phyloP scores from a whole-genome alignment of 23 tunicate species.

The Ascidia mentula region DNA sequence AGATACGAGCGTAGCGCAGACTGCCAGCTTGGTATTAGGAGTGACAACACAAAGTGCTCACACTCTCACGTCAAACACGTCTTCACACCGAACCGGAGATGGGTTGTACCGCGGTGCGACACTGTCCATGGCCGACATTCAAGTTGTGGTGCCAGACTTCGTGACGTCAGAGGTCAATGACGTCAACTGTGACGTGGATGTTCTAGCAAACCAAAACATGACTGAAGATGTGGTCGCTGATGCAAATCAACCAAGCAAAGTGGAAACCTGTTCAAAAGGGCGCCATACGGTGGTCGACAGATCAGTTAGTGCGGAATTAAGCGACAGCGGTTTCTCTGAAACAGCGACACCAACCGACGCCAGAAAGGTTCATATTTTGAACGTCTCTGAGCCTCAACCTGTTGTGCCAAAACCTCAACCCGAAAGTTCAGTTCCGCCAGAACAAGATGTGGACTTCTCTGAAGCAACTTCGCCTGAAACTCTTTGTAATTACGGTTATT shows the following conservation, averaged over 20 bases:
- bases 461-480: not conserved
- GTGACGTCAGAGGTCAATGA: not conserved
- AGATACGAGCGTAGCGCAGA: not conserved
- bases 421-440: not conserved
- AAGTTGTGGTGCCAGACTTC: conserved; percentile 30
- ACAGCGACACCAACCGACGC: not conserved
- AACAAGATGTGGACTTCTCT: not conserved
- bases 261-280: not conserved
- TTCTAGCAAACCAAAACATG: too few species aligned
- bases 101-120: conserved; percentile 3
- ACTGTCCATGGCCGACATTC: conserved; percentile 48
- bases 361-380: not conserved
- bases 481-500: not conserved
- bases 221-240: not conserved
- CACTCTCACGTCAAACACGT: not conserved
- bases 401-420: not conserved
- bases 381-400: not conserved
- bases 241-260: not conserved
- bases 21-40: not conserved
- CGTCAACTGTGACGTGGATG: too few species aligned
- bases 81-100: not conserved
- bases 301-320: not conserved
- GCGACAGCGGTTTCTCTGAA: conserved; percentile 4
- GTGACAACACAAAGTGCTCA: not conserved
- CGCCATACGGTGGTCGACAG: not conserved